A percentile compares a stretch with the other conserved stretches of the same genome.
Evolutionary conservation across 1,140 invertebrate species (phyloP).

Genomic region (Phymorhynchus buccinoides): DNA sequence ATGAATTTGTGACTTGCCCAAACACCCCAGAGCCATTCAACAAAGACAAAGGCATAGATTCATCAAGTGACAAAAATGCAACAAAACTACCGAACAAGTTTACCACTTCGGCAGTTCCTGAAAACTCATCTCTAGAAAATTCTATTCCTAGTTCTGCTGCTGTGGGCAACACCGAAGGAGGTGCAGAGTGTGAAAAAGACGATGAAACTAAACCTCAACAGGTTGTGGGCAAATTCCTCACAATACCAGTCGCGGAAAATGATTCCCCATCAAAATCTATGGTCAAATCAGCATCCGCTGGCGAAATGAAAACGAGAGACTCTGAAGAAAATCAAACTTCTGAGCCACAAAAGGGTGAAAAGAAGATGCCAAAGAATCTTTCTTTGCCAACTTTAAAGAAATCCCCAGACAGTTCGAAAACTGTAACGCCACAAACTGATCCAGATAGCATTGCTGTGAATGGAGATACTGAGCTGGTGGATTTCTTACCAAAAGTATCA

Average conservation of each 20-base stretch:
- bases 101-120: neutral
- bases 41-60: neutral
- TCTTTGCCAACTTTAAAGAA: neutral
- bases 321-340: neutral
- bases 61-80: neutral
- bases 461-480: neutral
- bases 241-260: neutral
- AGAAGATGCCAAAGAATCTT: neutral
- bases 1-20: conserved; percentile 17
- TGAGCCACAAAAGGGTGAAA: neutral
- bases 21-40: neutral
- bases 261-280: neutral
- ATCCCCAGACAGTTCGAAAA: neutral
- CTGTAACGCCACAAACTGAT: neutral
- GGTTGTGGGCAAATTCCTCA: neutral
- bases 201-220: neutral
- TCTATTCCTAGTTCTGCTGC: too few species aligned
- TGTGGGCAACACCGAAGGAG: too few species aligned
- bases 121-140: neutral
- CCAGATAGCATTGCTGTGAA: neutral
- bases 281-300: neutral
- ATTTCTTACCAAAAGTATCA: neutral
- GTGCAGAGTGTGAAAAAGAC: too few species aligned
- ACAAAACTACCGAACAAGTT: neutral
- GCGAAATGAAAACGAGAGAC: neutral